Evolutionary conservation across 2,113 vertebrate species (phyloP), one percentile per base, ranked within the genome.

Genomic region (Ameiurus melas): DNA sequence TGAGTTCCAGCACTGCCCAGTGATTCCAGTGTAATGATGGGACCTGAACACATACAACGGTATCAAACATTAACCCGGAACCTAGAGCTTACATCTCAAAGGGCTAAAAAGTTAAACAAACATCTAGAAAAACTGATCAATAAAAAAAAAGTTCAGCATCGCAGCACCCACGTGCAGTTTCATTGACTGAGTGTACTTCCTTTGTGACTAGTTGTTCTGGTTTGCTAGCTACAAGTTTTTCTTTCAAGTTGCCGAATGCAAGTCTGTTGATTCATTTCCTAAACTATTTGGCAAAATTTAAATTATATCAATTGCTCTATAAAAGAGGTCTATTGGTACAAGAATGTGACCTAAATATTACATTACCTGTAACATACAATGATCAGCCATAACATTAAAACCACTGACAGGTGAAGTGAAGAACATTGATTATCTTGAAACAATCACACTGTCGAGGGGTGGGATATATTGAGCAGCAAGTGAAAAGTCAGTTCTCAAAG

Each of bases 1-100:
- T 96, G 87, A 0, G 94, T 91, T 77, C 95, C 95, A 64, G 95
- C 88, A 57, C 93, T 96, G 0, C 91, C 95, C 91, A 98, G 91
- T 70, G 94, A 93, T 81, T 97, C 96, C 55, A 97, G 88, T 8
- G 96, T 96, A 91, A 97, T 95, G 90, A 96, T 90, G 27, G 96
- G 95, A 47, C 97, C 98, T 99, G 93, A 71, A 85, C 12, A 84
- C 73, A 87, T 66, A 82, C 68, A 86, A 84, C 5, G 14, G 51
- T 47, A 43, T 80, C 36, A 33, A 66, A 5, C 60, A 81, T 87
- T 47, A 86, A 78, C 82, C 51, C 4, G 3, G 14, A 68, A 30
- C 14, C 27, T 9, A 13, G 9, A 80, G 78, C 16, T 36, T 9
- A 12, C 30, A 17, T 14, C 27, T 53, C 27, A 70, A 68, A 77